Conservation (phyloP, 2,888 invertebrate species). For the Anticlea derivata region DNA sequence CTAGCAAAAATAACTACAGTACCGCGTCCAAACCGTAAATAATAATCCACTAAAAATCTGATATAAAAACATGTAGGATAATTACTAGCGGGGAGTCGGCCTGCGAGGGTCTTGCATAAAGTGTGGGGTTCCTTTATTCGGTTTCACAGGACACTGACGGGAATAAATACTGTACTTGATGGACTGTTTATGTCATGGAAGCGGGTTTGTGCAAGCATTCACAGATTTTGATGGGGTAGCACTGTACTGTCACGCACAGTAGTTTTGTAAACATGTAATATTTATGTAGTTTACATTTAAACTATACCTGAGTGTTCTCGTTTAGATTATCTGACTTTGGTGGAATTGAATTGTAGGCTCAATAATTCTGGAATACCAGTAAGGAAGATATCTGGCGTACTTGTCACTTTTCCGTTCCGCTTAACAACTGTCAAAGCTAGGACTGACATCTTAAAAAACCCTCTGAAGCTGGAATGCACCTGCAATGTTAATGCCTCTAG, state of each 20-base stretch:
- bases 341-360: no score
- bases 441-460: no score
- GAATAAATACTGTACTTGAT: conserved; percentile 72
- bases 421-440: no score
- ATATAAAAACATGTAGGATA: conserved; percentile 82
- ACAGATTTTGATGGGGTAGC: conserved; percentile 82
- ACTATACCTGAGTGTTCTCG: no score
- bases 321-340: no score
- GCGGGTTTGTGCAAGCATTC: conserved; percentile 84
- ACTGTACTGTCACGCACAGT: conserved; percentile 57
- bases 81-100: conserved; percentile 75
- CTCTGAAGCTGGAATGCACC: no score
- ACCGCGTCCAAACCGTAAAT: conserved; percentile 68
- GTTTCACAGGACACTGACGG: conserved; percentile 38
- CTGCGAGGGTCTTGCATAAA: conserved; percentile 68
- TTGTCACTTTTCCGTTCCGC: no score
- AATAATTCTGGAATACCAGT: no score
- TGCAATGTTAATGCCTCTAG: no score
- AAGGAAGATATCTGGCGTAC: no score
- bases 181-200: conserved; percentile 81
- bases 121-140: conserved; percentile 54
- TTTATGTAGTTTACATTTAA: no score
- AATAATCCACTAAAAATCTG: conserved; percentile 79
- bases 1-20: conserved; percentile 37
- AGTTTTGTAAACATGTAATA: conserved; percentile 18